Evolutionary conservation across 2,888 invertebrate species (phyloP), one percentile per base, ranked within the genome.

Genomic region (Ormyrus rosae): DNA sequence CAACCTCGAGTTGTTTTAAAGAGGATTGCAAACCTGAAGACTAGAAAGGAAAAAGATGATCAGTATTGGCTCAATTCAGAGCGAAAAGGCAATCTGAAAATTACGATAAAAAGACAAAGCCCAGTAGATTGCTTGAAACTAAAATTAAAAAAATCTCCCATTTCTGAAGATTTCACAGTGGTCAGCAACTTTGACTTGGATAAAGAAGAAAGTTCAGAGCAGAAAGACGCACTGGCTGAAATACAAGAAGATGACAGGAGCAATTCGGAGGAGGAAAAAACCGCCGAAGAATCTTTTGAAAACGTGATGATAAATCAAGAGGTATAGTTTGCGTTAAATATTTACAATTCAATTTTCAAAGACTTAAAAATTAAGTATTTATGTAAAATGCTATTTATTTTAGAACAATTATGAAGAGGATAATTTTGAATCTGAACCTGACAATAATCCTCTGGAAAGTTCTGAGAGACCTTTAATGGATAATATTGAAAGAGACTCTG

Each of bases 401-500:
- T 63, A 89, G 88, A 86, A 87, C 81, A 87, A 86, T 81, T 88
- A 88, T 83, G 86, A 81, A 13, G 86, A 84, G 61, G 86, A 85
- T 51, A 87, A 87, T 76, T 86, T 85, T 68, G 85, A 87, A 45
- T 80, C 84, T 0, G 87, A 89, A 0, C 83, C 84, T 55, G 86
- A 86, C 71, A 84, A 85, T 50, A 88, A 88, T 84, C 86, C 88
- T 13, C 64, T 89, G 82, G 89, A 90, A 78, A 89, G 87, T 56
- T 85, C 82, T 76, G 87, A 87, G 64, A 86, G 87, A 81, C 88
- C 88, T 67, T 88, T 88, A 78, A 84, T 88, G 84, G 90, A 91
- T 77, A 84, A 86, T 46, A 90, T 90, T 69, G 90, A 91, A 81
- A 89, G 88, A 48, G 90, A 91, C 82, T 91, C 90, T 8, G 90